Percentiles rank a stretch among this genome's conserved stretches.
Evolutionary conservation across 2,888 invertebrate genomes (phyloP).

Genomic region (Drosophila birchii): DNA sequence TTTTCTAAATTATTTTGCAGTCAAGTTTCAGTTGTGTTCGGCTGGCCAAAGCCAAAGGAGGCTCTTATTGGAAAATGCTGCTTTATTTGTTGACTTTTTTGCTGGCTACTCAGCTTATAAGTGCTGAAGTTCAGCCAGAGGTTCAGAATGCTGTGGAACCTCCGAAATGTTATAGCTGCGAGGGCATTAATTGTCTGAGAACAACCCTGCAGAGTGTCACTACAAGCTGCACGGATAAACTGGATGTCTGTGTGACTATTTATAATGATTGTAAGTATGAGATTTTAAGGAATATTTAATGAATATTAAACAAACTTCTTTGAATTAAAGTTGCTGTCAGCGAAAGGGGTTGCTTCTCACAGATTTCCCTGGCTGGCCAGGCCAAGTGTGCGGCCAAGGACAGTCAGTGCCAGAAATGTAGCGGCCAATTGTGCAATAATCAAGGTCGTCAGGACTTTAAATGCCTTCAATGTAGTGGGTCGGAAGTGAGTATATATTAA

Average conservation of each 20-base stretch:
- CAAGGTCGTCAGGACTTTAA: slow-evolving; percentile 73
- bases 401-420: slow-evolving; percentile 76
- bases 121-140: slow-evolving; percentile 5
- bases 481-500: slow-evolving; percentile 52
- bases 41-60: slow-evolving; percentile 35
- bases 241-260: slow-evolving; percentile 82
- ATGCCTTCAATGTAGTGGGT: slow-evolving; percentile 78
- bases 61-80: slow-evolving; percentile 45
- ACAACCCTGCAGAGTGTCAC: slow-evolving; percentile 63
- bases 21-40: slow-evolving; percentile 50
- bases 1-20: slow-evolving; percentile 20
- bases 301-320: neutral
- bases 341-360: slow-evolving; percentile 76
- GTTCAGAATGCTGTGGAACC: slow-evolving; percentile 40
- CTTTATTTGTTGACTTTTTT: slow-evolving; percentile 40
- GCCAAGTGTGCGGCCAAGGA: slow-evolving; percentile 66
- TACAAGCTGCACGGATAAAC: slow-evolving; percentile 68
- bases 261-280: slow-evolving; percentile 76
- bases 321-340: slow-evolving; percentile 57
- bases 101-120: slow-evolving; percentile 31
- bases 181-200: slow-evolving; percentile 81
- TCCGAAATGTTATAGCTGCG: slow-evolving; percentile 76
- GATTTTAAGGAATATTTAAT: neutral
- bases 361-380: slow-evolving; percentile 63
- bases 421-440: slow-evolving; percentile 77